Evolutionary conservation across 2,797 vertebrate genomes (phyloP).

Genomic region (Poecilia wingei): DNA sequence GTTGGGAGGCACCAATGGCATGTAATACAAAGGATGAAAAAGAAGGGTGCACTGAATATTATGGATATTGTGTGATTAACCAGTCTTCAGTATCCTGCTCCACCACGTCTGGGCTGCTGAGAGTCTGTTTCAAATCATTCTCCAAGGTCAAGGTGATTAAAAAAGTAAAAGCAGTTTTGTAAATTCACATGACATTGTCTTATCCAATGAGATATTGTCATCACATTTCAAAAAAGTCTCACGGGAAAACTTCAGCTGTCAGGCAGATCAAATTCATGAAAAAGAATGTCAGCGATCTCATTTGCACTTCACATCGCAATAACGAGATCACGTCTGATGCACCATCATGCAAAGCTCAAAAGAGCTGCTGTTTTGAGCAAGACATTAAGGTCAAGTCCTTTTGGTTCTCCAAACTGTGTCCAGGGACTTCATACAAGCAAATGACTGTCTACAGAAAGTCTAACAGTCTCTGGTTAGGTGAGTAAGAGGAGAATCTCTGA

Average conservation of each 20-base stretch:
- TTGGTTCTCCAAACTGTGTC: conserved; percentile 49
- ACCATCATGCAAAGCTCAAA: conserved; percentile 21
- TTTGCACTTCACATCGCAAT: conserved; percentile 18
- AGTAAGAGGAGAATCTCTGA: conserved; percentile 78
- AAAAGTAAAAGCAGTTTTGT: background rate
- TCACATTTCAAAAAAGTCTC: background rate
- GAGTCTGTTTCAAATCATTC: background rate
- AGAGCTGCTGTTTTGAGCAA: conserved; percentile 39
- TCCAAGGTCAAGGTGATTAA: background rate
- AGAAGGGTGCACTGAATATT: background rate
- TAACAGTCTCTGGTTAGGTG: conserved; percentile 77
- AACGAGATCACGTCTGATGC: conserved; percentile 23
- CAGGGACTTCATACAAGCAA: conserved; percentile 65
- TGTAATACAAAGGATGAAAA: background rate
- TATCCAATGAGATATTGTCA: background rate
- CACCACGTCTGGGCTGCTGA: background rate
- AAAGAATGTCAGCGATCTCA: conserved; percentile 4
- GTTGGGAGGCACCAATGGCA: background rate
- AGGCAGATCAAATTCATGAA: background rate
- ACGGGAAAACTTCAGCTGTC: background rate
- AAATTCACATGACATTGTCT: background rate
- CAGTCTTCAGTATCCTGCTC: background rate
- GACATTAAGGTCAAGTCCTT: conserved; percentile 30
- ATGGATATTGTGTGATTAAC: background rate
- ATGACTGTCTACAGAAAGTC: conserved; percentile 73